Conservation (phyloP, 2,113 vertebrate genomes). For the Parus major region DNA sequence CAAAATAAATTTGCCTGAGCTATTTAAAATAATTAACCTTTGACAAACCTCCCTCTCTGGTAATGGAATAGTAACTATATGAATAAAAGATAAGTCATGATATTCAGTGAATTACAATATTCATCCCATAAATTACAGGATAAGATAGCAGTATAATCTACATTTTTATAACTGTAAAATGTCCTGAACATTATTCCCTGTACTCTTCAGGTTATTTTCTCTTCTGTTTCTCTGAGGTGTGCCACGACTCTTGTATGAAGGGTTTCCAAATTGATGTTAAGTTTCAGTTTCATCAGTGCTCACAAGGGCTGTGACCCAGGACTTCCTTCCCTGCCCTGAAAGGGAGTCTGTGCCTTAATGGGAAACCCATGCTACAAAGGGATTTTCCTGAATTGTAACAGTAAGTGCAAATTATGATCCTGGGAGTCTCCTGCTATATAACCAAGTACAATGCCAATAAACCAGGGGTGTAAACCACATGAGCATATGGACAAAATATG, state of each 20-base stretch:
- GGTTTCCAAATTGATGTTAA: neutral
- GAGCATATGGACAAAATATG: slow-evolving; percentile 74
- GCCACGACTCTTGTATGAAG: accelerated
- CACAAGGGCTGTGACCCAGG: neutral
- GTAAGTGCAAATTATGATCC: slow-evolving; percentile 68
- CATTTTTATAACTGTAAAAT: slow-evolving; percentile 67
- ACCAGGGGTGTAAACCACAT: slow-evolving; percentile 65
- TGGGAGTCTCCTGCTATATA: slow-evolving; percentile 64
- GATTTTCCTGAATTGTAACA: slow-evolving; percentile 23
- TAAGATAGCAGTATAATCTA: slow-evolving; percentile 66
- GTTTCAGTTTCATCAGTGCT: neutral
- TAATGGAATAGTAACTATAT: slow-evolving; percentile 81
- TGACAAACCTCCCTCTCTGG: slow-evolving; percentile 78
- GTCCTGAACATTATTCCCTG: slow-evolving; percentile 44
- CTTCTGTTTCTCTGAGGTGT: neutral
- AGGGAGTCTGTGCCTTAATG: neutral
- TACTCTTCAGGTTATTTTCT: slow-evolving; percentile 18
- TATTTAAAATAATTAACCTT: slow-evolving; percentile 86
- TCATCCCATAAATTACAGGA: slow-evolving; percentile 74
- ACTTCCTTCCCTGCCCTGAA: neutral
- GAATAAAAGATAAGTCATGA: slow-evolving; percentile 85
- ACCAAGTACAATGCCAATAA: slow-evolving; percentile 65
- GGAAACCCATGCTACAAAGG: neutral
- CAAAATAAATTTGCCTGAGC: slow-evolving; percentile 82
- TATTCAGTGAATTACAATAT: slow-evolving; percentile 81